These are phyloP conservation scores for Drosophila athabasca DNA, from an alignment of 1,140 invertebrate genomes.

Conservation along the genomic window DNA sequence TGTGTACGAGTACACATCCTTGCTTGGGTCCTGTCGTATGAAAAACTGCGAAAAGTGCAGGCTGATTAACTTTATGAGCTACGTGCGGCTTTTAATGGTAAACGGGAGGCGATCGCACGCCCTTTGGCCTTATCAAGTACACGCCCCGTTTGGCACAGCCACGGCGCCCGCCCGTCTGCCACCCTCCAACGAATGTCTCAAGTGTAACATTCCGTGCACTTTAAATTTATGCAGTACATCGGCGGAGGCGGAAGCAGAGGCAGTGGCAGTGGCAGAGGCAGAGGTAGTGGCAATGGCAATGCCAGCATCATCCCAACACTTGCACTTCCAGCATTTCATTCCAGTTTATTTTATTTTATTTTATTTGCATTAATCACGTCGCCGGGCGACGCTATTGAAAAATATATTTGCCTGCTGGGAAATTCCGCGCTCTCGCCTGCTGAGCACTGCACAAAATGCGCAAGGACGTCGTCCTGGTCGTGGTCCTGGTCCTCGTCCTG, in stretches of 20 bases:
- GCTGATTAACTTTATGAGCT: conserved; percentile 79
- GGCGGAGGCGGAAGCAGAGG: conserved; percentile 23
- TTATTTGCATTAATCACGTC: conserved; percentile 82
- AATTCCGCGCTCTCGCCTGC: conserved; percentile 66
- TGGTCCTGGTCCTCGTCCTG: not conserved
- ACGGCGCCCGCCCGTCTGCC: no score
- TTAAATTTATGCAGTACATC: conserved; percentile 72
- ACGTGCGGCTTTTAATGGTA: conserved; percentile 74
- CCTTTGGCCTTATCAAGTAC: conserved; percentile 62
- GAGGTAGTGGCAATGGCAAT: no score
- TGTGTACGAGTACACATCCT: no score
- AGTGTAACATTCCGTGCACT: conserved; percentile 77
- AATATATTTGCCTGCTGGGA: conserved; percentile 82
- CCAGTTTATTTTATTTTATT: conserved; percentile 63
- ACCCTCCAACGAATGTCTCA: conserved; percentile 51
- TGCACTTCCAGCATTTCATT: conserved; percentile 34
- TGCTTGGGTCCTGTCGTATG: conserved; percentile 14
- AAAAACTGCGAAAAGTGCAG: conserved; percentile 48
- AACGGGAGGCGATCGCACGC: conserved; percentile 16
- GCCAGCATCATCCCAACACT: conserved; percentile 13
- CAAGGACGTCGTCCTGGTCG: conserved; percentile 33
- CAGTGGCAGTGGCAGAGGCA: conserved; percentile 8
- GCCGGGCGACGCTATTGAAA: conserved; percentile 78
- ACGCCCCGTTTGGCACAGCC: conserved; percentile 35
- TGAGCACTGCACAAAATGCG: conserved; percentile 51